Percentiles rank a stretch among this genome's conserved stretches.
Conservation (phyloP, 2,113 vertebrate species). For the Bujurquina vittata region DNA sequence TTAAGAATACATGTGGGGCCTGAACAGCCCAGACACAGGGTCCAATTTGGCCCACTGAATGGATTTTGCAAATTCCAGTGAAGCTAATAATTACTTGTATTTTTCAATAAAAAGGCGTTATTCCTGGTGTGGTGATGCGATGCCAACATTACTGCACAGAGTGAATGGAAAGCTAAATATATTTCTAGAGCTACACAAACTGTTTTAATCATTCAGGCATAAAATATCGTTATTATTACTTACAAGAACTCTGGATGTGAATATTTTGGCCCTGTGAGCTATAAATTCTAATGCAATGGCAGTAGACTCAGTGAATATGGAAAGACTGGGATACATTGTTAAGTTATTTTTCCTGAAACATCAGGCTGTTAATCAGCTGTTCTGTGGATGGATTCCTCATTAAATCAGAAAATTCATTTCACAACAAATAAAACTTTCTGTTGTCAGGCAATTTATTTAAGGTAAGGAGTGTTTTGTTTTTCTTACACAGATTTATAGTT, state of each 20-base stretch:
- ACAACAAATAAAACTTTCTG: not conserved
- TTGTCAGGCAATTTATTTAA: not conserved
- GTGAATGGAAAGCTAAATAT: not conserved
- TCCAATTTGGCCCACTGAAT: not conserved
- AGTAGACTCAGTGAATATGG: not conserved
- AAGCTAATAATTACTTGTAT: no score
- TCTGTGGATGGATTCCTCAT: not conserved
- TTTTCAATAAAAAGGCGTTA: not conserved
- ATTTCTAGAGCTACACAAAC: not conserved
- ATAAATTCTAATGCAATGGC: not conserved
- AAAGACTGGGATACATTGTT: not conserved
- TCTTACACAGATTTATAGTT: no score
- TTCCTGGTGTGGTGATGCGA: not conserved
- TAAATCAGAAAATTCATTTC: not conserved
- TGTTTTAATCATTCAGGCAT: not conserved
- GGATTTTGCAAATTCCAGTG: not conserved
- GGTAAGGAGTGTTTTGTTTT: rapidly evolving
- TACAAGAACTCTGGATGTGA: not conserved
- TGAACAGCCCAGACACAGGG: not conserved
- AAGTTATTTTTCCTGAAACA: not conserved
- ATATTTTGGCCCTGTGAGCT: not conserved
- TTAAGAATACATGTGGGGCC: slow-evolving; percentile 1
- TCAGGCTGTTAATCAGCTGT: not conserved
- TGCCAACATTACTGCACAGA: not conserved
- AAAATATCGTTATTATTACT: not conserved